Evolutionary conservation across 2,113 vertebrate species (phyloP).

Genomic region (Serilophus lunatus): DNA sequence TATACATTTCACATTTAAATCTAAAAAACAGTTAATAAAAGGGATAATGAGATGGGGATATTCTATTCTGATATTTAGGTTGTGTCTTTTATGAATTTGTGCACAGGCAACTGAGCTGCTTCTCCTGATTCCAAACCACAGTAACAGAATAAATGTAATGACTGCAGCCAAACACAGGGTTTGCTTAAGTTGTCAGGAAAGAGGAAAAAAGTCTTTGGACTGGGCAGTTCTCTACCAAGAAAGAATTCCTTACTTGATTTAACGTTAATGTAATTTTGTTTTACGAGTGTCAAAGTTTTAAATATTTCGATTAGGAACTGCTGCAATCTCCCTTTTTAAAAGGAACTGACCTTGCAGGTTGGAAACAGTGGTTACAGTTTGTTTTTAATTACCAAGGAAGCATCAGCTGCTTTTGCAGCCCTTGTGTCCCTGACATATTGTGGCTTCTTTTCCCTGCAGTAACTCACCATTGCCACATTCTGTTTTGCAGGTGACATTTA

Average conservation of each 20-base stretch:
- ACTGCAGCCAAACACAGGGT: neutral
- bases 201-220: neutral
- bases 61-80: neutral
- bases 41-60: neutral
- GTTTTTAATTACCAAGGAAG: fast-evolving
- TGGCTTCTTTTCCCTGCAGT: neutral
- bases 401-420: neutral
- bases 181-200: neutral
- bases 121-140: constrained; percentile 5
- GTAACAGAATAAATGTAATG: neutral
- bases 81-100: neutral
- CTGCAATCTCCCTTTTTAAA: neutral
- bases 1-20: neutral
- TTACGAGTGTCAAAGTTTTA: neutral
- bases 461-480: neutral
- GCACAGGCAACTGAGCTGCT: neutral
- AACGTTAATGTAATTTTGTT: neutral
- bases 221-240: neutral
- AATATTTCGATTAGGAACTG: neutral
- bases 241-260: neutral
- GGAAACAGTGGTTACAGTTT: neutral
- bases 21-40: neutral
- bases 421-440: neutral
- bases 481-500: constrained; percentile 77
- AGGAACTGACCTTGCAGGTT: neutral